These are phyloP conservation scores for Amphiura filiformis DNA, from an alignment of 35 echinoderm and acorn worm genomes.

Conservation along the genomic window DNA sequence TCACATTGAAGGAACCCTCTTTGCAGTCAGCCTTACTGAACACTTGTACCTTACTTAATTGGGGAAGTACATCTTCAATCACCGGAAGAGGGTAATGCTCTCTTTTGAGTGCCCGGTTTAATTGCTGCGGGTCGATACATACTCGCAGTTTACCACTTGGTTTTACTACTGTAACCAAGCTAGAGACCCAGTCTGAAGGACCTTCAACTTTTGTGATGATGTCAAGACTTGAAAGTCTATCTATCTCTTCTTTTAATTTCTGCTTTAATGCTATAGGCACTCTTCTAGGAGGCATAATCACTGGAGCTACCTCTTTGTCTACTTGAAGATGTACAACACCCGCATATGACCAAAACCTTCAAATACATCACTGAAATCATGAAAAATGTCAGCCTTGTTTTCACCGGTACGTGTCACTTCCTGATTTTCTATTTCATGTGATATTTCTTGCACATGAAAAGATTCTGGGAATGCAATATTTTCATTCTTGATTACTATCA, in stretches of 20 bases:
- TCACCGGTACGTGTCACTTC: constrained; percentile 37
- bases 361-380: constrained; percentile 54
- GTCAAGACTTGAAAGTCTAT: constrained; percentile 35
- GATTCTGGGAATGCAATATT: constrained; percentile 42
- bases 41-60: constrained; percentile 25
- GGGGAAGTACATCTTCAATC: constrained; percentile 41
- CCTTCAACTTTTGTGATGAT: constrained; percentile 58
- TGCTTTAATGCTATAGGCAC: constrained; percentile 49
- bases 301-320: constrained; percentile 49
- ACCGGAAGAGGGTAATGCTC: constrained; percentile 18
- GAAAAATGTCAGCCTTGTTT: constrained; percentile 37
- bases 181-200: constrained; percentile 65
- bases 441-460: constrained; percentile 29
- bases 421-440: constrained; percentile 5
- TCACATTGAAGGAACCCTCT: constrained; percentile 40
- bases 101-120: constrained; percentile 56
- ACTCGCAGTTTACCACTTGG: constrained; percentile 35
- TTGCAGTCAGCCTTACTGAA: constrained; percentile 41
- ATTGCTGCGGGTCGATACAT: constrained; percentile 58
- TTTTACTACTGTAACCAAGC: constrained; percentile 33
- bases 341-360: constrained; percentile 38
- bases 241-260: constrained; percentile 54
- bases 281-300: constrained; percentile 39
- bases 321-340: constrained; percentile 53
- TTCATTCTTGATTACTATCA: no score